phyloP scores from a whole-genome alignment of 2,113 vertebrate species.

The Rhabdornis inornatus region DNA sequence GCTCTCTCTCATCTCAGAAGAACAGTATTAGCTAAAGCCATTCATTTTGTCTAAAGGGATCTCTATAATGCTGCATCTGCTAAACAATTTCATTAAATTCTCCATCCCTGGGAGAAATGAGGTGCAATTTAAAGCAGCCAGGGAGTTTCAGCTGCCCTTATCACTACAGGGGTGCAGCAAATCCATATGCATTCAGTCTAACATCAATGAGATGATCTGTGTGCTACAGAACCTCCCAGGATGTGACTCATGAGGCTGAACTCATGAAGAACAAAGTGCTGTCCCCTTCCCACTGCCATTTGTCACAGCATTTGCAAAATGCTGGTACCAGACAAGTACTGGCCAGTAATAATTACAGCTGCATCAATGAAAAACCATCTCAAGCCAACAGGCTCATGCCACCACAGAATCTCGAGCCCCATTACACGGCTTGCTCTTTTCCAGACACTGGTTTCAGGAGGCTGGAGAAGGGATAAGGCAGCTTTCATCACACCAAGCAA shows the following conservation, averaged over 20 bases:
- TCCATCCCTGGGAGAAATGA: neutral
- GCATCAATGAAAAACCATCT: neutral
- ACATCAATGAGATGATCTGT: neutral
- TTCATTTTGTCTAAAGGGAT: slow-evolving; percentile 1
- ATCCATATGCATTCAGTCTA: neutral
- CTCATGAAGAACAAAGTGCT: neutral
- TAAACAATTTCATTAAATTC: slow-evolving; percentile 19
- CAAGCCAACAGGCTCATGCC: neutral
- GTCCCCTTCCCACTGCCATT: neutral
- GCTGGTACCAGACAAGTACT: neutral
- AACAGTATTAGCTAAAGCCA: neutral
- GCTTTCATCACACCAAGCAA: slow-evolving; percentile 4
- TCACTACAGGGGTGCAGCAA: neutral
- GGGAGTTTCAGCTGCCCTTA: neutral
- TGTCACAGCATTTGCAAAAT: neutral
- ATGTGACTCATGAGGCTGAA: neutral
- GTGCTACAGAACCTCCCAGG: neutral
- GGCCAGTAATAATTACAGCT: neutral
- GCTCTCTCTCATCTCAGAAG: neutral
- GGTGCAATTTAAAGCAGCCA: neutral
- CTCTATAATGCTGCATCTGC: slow-evolving; percentile 3
- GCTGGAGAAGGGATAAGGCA: neutral
- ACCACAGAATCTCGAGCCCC: fast-evolving
- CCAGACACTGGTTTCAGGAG: neutral
- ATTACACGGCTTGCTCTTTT: neutral